Percentiles rank a stretch among this genome's conserved stretches.
These are phyloP conservation scores for Melanerpes aurifrons DNA, from an alignment of 2,113 vertebrate species.

Conservation along the genomic window DNA sequence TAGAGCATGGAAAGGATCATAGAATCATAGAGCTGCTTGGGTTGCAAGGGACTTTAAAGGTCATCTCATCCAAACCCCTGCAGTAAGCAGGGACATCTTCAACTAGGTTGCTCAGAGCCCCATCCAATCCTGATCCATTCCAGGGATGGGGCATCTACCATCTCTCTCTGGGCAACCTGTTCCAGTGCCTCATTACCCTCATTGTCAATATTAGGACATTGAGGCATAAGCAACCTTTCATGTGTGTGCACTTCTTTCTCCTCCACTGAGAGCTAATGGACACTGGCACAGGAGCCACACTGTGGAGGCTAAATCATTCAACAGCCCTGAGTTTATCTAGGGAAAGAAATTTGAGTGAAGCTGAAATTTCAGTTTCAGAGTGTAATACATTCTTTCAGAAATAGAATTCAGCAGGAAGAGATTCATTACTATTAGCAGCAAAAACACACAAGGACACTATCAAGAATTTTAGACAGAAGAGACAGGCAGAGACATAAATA, in stretches of 20 bases:
- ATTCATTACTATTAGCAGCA: not conserved
- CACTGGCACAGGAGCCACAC: not conserved
- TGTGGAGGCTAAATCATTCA: not conserved
- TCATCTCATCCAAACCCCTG: not conserved
- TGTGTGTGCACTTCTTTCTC: rapidly evolving
- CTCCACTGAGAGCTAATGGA: not conserved
- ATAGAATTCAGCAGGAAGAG: not conserved
- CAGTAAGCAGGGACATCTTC: not conserved
- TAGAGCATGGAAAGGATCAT: not conserved
- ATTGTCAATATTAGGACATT: rapidly evolving
- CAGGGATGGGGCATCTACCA: not conserved
- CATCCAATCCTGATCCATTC: not conserved
- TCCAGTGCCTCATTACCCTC: not conserved
- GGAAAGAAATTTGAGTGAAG: not conserved
- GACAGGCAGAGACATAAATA: not conserved
- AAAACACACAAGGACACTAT: not conserved
- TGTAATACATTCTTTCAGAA: not conserved
- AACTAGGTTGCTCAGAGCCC: not conserved
- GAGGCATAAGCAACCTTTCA: not conserved
- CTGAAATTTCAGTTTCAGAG: not conserved
- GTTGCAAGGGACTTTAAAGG: not conserved
- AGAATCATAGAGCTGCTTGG: not conserved
- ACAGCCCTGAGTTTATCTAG: not conserved
- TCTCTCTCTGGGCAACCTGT: not conserved
- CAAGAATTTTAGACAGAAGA: not conserved